Base-by-base conservation (phyloP, 2,113 vertebrate genomes). In the Notarius lentiginosus region DNA sequence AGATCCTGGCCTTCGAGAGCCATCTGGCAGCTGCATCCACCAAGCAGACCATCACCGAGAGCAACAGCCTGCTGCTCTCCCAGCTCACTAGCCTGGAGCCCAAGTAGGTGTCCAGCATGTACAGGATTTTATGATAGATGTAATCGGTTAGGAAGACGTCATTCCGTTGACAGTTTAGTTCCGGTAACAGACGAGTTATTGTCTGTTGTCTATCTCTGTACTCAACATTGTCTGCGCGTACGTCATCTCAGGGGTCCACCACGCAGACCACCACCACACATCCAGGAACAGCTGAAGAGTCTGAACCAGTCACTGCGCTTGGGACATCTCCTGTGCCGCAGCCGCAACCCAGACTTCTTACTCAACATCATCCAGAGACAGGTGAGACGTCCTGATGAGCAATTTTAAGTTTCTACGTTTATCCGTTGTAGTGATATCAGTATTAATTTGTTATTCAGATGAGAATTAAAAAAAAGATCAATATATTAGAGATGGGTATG, bases 351-450 rank as follows among this genome's bases (percentile, higher is more conserved):
- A 0, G 98, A 99, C 91, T 99, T 99, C 66, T 96, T 99, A 8
- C 96, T 99, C 76, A 96, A 98, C 94, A 99, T 99, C 92, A 99
- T 99, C 84, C 98, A 99, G 90, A 96, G 98, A 95, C 98, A 99
- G 96, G 98, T 97, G 49, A 68, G 92, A 0, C n/a, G 47, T 2
- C 27, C 27, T 47, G 27, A 34, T 41, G 34, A 24, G 5, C 22
- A 17, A 17, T 17, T 75, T 17, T 4, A 79, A 53, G 5, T 49
- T 41, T 41, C 7, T 14, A 17, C 8, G 34, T 7, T 47, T 73
- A 20, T 73, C 5, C 2, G 8, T 73, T 10, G 30, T 17, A 70
- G 12, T 70, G 5, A 68, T 68, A 30, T 70, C 17, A 47, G 56
- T 60, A 61, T 60, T 30, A 1, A 9, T 47, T 41, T 22, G 20